These are phyloP conservation scores for Astropecten irregularis DNA, from an alignment of 53 echinoderm and acorn worm species.

Conservation along the genomic window DNA sequence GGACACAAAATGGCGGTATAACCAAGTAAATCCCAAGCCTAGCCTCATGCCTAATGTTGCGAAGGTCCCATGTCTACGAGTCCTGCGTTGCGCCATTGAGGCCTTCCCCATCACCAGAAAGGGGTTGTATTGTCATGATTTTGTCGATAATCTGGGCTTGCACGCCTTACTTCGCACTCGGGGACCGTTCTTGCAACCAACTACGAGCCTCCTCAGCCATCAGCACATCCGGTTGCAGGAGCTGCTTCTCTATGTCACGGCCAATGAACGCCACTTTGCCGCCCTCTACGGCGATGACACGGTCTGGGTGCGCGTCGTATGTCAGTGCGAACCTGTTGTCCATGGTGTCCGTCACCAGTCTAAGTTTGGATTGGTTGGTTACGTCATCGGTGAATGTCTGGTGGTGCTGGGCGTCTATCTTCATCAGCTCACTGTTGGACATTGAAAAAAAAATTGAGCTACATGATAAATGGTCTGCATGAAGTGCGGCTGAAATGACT, in stretches of 20 bases:
- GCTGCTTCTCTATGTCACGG: constrained; percentile 23
- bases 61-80: no score
- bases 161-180: no score
- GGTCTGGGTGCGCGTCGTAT: constrained; percentile 81
- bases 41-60: no score
- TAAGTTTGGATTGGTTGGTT: constrained; percentile 44
- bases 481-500: no score
- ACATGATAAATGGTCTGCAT: no score
- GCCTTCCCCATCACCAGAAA: no score
- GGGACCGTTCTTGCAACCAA: constrained; percentile 51
- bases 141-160: no score
- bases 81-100: no score
- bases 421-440: constrained; percentile 50
- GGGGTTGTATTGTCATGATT: no score
- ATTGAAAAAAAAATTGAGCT: no score
- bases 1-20: no score
- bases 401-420: constrained; percentile 48
- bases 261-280: constrained; percentile 66
- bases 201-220: constrained; percentile 77
- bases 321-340: constrained; percentile 64
- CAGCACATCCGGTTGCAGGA: constrained; percentile 34
- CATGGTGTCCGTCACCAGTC: constrained; percentile 76
- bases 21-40: no score
- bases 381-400: constrained; percentile 67
- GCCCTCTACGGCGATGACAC: constrained; percentile 59